phyloP scores from a whole-genome alignment of 2,888 invertebrate genomes.

The Mayetiola destructor region DNA sequence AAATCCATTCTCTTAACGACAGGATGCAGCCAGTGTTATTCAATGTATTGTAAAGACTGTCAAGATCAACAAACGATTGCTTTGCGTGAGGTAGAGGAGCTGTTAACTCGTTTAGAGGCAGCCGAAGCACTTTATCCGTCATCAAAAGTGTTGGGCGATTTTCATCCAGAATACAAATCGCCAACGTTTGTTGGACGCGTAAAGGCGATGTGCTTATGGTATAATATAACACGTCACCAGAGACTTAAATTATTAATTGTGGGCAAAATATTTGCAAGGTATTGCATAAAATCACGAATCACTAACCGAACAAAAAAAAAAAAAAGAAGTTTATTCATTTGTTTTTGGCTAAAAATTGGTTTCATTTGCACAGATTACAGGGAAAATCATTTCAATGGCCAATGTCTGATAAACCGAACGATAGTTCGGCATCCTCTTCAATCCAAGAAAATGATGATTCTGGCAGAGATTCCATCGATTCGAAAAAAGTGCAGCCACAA shows the following conservation, averaged over 20 bases:
- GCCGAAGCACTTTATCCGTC: conserved; percentile 76
- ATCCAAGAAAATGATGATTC: conserved; percentile 32
- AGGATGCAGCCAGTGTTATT: conserved; percentile 50
- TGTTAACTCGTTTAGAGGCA: conserved; percentile 57
- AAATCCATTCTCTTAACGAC: neutral
- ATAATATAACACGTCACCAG: conserved; percentile 75
- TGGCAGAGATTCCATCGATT: conserved; percentile 29
- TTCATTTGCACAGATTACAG: conserved; percentile 26
- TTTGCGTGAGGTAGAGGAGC: conserved; percentile 53
- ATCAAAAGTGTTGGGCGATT: conserved; percentile 57
- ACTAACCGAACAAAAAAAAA: no score
- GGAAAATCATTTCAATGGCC: conserved; percentile 34
- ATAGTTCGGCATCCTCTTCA: conserved; percentile 29
- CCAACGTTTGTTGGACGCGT: conserved; percentile 33
- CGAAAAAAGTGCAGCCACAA: conserved; percentile 19
- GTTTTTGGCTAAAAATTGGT: neutral
- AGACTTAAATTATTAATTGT: conserved; percentile 63
- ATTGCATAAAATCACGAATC: neutral
- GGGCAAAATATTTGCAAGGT: conserved; percentile 45
- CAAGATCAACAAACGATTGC: conserved; percentile 58
- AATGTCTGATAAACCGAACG: conserved; percentile 28
- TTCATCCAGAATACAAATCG: conserved; percentile 47
- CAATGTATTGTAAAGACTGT: conserved; percentile 56
- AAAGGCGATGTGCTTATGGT: conserved; percentile 78
- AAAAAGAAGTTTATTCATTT: conserved; percentile 6